These are phyloP conservation scores for Ophion ventricosus DNA, from an alignment of 2,888 invertebrate genomes.

Conservation along the genomic window DNA sequence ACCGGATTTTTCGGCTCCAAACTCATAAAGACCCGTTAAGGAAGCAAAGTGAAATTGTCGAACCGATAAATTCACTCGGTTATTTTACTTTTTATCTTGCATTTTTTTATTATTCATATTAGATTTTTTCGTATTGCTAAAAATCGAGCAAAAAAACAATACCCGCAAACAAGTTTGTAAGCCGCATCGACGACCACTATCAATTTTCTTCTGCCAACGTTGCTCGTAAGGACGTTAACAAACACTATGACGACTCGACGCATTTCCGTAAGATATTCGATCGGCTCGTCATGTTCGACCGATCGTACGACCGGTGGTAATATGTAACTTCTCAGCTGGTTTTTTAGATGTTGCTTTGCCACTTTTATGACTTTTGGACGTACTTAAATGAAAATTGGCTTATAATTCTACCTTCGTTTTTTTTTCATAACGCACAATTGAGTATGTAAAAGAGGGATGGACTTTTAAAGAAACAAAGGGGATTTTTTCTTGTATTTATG, in stretches of 20 bases:
- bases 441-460: neutral
- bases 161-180: conserved; percentile 84
- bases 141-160: conserved; percentile 52
- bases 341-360: conserved; percentile 81
- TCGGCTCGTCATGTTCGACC: conserved; percentile 87
- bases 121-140: neutral
- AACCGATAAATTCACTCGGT: too few species aligned
- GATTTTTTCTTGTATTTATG: neutral
- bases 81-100: conserved; percentile 1
- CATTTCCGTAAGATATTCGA: conserved; percentile 90
- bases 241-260: conserved; percentile 89
- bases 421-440: neutral
- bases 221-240: conserved; percentile 85
- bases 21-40: too few species aligned
- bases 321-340: conserved; percentile 85
- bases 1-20: too few species aligned
- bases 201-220: conserved; percentile 82
- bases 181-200: conserved; percentile 84
- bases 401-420: neutral
- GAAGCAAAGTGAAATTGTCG: too few species aligned
- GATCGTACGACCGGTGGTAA: conserved; percentile 86
- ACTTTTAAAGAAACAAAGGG: neutral
- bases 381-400: conserved; percentile 76
- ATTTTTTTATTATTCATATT: neutral
- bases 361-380: conserved; percentile 84